These are phyloP conservation scores for Machaerirhynchus nigripectus DNA, from an alignment of 2,113 vertebrate species.

Conservation along the genomic window DNA sequence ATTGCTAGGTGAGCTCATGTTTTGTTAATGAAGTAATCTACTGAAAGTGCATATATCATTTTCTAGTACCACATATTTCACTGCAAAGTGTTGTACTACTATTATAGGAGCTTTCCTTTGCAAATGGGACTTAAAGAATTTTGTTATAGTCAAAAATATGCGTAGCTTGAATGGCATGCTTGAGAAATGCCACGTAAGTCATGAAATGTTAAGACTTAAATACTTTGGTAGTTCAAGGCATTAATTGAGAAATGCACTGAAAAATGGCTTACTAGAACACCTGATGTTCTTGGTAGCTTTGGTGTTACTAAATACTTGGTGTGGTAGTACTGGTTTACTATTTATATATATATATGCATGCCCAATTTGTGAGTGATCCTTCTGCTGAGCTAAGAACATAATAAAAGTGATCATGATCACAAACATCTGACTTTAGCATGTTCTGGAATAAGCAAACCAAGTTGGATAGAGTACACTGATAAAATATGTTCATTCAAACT, in stretches of 20 bases:
- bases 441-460: not conserved
- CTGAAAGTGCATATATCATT: conserved; percentile 32
- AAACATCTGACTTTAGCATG: not conserved
- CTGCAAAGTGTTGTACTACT: not conserved
- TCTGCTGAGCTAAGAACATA: not conserved
- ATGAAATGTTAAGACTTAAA: not conserved
- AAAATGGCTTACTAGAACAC: not conserved
- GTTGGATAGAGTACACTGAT: not conserved
- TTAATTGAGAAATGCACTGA: not conserved
- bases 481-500: not conserved
- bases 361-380: not conserved
- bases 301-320: not conserved
- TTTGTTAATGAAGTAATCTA: conserved; percentile 62
- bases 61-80: conserved; percentile 27
- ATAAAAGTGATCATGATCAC: not conserved
- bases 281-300: not conserved
- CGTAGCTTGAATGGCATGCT: not conserved
- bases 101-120: conserved; percentile 7
- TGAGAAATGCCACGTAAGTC: not conserved
- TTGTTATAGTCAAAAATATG: not conserved
- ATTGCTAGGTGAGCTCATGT: conserved; percentile 64
- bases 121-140: not conserved
- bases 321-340: not conserved
- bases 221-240: not conserved
- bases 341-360: not conserved